Percentiles rank a stretch among this genome's conserved stretches.
phyloP scores from a whole-genome alignment of 2,888 invertebrate species.

The Coecobrya sp. region DNA sequence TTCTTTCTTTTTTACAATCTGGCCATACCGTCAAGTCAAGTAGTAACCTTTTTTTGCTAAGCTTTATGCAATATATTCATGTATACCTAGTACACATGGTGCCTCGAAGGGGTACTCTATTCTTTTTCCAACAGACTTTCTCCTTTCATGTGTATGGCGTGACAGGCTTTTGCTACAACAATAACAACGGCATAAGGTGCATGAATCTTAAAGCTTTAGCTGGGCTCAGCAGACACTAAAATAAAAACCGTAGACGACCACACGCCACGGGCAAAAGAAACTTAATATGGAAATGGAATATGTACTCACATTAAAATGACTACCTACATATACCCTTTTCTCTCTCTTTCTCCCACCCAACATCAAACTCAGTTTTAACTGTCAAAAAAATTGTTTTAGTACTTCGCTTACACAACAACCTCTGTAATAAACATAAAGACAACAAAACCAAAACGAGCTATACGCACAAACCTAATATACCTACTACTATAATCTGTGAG shows the following conservation, averaged over 20 bases:
- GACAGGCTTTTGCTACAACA: slow-evolving; percentile 12
- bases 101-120: slow-evolving; percentile 57
- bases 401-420: slow-evolving; percentile 30
- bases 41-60: not conserved
- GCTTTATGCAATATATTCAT: not conserved
- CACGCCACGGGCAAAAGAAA: slow-evolving; percentile 22
- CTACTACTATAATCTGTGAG: not conserved
- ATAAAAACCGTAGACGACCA: not conserved
- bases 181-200: not conserved
- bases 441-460: slow-evolving; percentile 22
- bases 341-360: slow-evolving; percentile 5
- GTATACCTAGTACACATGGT: not conserved
- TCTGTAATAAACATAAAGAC: slow-evolving; percentile 41
- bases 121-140: slow-evolving; percentile 19
- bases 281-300: not conserved
- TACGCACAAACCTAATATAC: not conserved
- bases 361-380: slow-evolving; percentile 55
- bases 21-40: slow-evolving; percentile 27
- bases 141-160: slow-evolving; percentile 5
- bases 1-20: slow-evolving; percentile 41
- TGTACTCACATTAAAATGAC: slow-evolving; percentile 4
- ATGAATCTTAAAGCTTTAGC: not conserved
- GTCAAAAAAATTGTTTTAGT: slow-evolving; percentile 77
- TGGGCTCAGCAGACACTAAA: not conserved
- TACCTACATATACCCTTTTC: not conserved